phyloP scores from a whole-genome alignment of 2,888 invertebrate genomes.

The Drosophila macrospina region DNA sequence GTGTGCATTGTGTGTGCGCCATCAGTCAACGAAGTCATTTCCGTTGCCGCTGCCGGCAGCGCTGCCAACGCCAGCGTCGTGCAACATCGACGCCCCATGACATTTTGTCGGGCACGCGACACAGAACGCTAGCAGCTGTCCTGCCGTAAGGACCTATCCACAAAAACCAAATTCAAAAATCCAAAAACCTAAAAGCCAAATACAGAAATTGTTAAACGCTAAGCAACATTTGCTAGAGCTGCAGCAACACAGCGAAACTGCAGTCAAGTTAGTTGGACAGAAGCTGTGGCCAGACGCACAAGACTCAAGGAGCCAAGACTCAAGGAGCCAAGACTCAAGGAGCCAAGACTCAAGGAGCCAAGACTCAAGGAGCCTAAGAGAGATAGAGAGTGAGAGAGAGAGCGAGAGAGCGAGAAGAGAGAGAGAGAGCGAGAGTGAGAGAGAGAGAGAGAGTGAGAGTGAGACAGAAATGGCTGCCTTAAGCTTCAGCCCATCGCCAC shows the following conservation, averaged over 20 bases:
- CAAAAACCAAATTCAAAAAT: constrained; percentile 17
- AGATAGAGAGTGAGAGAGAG: no score
- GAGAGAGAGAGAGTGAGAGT: no score
- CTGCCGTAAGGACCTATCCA: constrained; percentile 86
- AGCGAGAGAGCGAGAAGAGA: no score
- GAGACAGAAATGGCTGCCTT: constrained; percentile 80
- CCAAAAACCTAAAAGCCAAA: constrained; percentile 16
- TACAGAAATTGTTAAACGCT: not conserved
- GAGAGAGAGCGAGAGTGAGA: no score
- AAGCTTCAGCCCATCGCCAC: constrained; percentile 76
- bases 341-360: no score
- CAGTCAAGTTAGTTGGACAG: no score
- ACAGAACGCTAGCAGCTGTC: constrained; percentile 88
- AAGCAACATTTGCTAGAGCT: no score
- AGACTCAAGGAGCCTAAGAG: no score
- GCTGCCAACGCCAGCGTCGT: constrained; percentile 29
- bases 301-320: no score
- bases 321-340: no score
- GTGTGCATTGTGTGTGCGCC: constrained; percentile 62
- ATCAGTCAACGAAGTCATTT: constrained; percentile 84
- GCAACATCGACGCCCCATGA: constrained; percentile 84
- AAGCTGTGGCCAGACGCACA: no score
- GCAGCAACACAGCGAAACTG: no score
- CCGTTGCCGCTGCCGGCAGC: constrained; percentile 64
- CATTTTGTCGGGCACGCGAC: constrained; percentile 88